A percentile compares a stretch with the other conserved stretches of the same genome.
Conservation (phyloP, 2,797 vertebrate species). For the Argyrosomus regius region DNA sequence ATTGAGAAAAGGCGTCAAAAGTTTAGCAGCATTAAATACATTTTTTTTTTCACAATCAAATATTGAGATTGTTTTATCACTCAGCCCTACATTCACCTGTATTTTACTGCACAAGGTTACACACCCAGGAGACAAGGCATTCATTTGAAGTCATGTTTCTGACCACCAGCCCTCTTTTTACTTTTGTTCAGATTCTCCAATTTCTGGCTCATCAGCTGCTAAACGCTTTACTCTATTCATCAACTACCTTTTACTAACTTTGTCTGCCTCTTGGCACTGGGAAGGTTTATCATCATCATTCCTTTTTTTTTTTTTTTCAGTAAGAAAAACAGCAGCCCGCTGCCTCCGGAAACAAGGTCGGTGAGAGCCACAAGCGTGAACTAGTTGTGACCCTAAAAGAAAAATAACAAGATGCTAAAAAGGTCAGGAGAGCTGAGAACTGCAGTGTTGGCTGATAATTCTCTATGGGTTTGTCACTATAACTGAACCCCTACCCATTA, state of each 20-base stretch:
- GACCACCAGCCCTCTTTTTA: neutral
- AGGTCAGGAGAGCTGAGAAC: neutral
- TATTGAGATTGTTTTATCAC: too few relatives aligned
- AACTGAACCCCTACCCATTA: neutral
- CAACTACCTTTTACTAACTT: neutral
- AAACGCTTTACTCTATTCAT: neutral
- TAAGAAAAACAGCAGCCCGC: neutral
- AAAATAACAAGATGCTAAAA: neutral
- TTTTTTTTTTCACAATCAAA: too few relatives aligned
- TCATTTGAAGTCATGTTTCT: neutral
- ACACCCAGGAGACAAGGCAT: too few relatives aligned
- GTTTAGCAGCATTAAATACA: too few relatives aligned
- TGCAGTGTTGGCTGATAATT: neutral
- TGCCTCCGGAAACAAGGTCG: neutral
- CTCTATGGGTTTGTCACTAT: neutral
- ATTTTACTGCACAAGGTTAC: too few relatives aligned
- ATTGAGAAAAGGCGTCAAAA: too few relatives aligned
- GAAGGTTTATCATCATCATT: neutral
- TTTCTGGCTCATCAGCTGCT: neutral
- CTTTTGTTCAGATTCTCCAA: neutral
- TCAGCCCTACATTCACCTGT: too few relatives aligned
- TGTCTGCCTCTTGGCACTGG: neutral
- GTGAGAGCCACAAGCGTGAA: neutral
- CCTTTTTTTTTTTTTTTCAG: rapidly evolving
- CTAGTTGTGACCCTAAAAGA: neutral